Percentiles rank a stretch among this genome's conserved stretches.
Evolutionary conservation across 2,113 vertebrate genomes (phyloP).

Genomic region (Parus major): DNA sequence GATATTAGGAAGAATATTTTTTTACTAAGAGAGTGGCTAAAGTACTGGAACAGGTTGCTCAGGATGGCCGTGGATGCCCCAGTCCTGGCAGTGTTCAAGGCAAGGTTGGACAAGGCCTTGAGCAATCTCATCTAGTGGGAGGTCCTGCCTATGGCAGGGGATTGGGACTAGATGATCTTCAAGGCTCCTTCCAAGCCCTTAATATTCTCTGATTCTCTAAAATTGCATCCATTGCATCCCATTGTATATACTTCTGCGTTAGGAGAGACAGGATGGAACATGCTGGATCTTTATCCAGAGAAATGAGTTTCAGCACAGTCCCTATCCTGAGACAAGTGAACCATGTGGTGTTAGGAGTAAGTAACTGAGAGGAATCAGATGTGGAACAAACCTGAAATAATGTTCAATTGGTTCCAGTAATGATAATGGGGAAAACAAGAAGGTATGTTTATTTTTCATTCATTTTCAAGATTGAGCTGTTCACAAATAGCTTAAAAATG

Average conservation of each 20-base stretch:
- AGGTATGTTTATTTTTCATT: not conserved
- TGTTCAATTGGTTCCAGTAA: not conserved
- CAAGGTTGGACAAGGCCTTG: not conserved
- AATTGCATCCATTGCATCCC: not conserved
- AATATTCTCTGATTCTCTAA: not conserved
- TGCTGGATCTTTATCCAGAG: not conserved
- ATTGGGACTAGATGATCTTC: not conserved
- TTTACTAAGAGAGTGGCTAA: accelerated
- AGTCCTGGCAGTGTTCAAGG: not conserved
- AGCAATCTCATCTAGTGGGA: not conserved
- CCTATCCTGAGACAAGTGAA: not conserved
- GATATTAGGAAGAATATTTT: not conserved
- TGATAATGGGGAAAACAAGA: not conserved
- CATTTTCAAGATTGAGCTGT: not conserved
- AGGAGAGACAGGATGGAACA: not conserved
- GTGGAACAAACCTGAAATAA: not conserved
- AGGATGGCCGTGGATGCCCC: not conserved
- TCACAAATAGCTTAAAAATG: not conserved
- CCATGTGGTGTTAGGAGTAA: not conserved
- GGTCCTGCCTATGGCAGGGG: not conserved
- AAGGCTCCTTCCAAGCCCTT: not conserved
- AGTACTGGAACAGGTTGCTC: accelerated
- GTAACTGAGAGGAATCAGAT: not conserved
- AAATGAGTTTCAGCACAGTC: not conserved
- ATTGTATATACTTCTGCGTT: not conserved